Conservation (phyloP, 2,113 vertebrate genomes). For the Aphyosemion australe region DNA sequence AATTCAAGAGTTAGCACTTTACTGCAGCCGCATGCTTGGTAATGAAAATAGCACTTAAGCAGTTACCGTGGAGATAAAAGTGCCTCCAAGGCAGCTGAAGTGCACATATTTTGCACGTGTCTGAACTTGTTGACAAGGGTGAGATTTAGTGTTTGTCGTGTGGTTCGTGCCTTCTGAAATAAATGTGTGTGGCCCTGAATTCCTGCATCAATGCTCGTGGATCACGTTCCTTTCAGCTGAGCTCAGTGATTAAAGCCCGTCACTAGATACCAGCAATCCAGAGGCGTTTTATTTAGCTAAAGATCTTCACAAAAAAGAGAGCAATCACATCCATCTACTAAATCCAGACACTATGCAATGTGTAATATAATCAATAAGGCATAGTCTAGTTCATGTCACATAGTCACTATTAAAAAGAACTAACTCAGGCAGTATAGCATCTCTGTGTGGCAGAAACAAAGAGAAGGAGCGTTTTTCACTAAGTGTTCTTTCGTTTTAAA, state of each 20-base stretch:
- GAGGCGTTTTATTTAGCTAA: constrained; percentile 75
- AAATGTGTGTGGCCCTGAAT: constrained; percentile 14
- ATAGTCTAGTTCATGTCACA: constrained; percentile 46
- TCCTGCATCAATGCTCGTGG: constrained; percentile 13
- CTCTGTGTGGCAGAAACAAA: constrained; percentile 50
- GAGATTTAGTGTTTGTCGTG: constrained; percentile 17
- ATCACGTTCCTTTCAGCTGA: constrained; percentile 34
- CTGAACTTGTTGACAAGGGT: constrained; percentile 33
- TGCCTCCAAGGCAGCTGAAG: constrained; percentile 3
- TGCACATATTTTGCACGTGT: constrained; percentile 20
- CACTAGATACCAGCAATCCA: constrained; percentile 57
- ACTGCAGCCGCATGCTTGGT: constrained; percentile 2
- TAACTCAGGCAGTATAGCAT: constrained; percentile 50
- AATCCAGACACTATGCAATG: constrained; percentile 49
- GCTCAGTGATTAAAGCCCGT: constrained; percentile 53
- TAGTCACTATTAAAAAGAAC: constrained; percentile 59
- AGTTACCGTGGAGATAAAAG: constrained; percentile 10
- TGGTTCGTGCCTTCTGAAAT: constrained; percentile 19
- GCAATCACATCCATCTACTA: constrained; percentile 55
- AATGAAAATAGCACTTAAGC: constrained; percentile 9
- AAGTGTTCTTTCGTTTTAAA: constrained; percentile 34
- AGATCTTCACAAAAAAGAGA: constrained; percentile 57
- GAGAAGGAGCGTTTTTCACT: constrained; percentile 15
- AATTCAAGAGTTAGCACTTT: constrained; percentile 17
- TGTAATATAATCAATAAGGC: constrained; percentile 50